Conservation (phyloP, 2,113 vertebrate genomes). For the Phalacrocorax pelagicus region DNA sequence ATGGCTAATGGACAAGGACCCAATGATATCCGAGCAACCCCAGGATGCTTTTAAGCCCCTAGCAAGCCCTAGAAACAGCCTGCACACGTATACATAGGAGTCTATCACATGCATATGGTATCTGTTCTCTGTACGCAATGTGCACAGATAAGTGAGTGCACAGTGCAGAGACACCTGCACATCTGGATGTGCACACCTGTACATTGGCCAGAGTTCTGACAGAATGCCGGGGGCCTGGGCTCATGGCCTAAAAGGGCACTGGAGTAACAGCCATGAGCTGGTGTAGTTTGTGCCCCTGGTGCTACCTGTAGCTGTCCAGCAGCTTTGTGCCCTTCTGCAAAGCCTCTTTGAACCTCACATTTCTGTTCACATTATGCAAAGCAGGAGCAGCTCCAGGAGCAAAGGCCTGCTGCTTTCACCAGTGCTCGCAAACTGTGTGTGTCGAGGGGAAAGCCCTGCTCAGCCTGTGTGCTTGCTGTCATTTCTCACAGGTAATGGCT, state of each 20-base stretch:
- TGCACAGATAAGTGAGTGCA: neutral
- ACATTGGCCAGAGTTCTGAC: neutral
- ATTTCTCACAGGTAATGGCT: constrained; percentile 45
- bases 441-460: neutral
- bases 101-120: fast-evolving
- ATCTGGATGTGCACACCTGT: neutral
- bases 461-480: neutral
- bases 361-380: neutral
- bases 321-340: neutral
- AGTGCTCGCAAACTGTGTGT: neutral
- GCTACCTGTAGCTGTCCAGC: neutral
- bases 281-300: fast-evolving
- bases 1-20: neutral
- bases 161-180: neutral
- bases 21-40: neutral
- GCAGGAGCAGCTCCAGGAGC: neutral
- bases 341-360: neutral
- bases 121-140: neutral
- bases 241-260: neutral
- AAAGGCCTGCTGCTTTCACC: neutral
- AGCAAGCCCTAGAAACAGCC: neutral
- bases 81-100: neutral
- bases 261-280: neutral
- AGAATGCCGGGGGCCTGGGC: neutral
- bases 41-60: neutral